A percentile compares a stretch with the other conserved stretches of the same genome.
phyloP scores from a whole-genome alignment of 2,888 invertebrate species.

The Cephus pulcher region DNA sequence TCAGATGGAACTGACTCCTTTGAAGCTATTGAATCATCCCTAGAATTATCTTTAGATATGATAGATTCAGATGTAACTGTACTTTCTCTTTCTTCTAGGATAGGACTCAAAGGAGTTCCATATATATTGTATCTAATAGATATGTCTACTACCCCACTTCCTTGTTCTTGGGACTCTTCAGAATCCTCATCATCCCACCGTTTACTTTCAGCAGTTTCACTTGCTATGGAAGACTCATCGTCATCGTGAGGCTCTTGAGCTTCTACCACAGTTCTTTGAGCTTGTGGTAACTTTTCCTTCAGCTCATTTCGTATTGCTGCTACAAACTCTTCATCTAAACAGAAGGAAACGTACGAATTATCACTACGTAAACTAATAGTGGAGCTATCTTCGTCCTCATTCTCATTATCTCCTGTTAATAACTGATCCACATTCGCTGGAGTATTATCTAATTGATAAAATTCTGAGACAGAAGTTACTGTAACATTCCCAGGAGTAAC shows the following conservation, averaged over 20 bases:
- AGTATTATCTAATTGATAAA: not conserved
- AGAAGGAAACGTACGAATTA: slow-evolving; percentile 71
- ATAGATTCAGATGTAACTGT: slow-evolving; percentile 59
- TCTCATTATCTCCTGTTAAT: slow-evolving; percentile 31
- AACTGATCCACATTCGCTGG: slow-evolving; percentile 10
- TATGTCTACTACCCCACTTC: slow-evolving; percentile 61
- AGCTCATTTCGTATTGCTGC: slow-evolving; percentile 78
- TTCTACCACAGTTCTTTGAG: slow-evolving; percentile 68
- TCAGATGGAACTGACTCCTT: slow-evolving; percentile 55
- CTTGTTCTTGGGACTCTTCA: slow-evolving; percentile 52
- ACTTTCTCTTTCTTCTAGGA: slow-evolving; percentile 71
- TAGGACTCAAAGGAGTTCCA: slow-evolving; percentile 72
- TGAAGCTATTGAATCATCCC: slow-evolving; percentile 56
- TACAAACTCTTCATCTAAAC: slow-evolving; percentile 78
- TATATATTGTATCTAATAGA: slow-evolving; percentile 69
- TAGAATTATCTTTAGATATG: slow-evolving; percentile 61
- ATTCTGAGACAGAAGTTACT: not conserved
- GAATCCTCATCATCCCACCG: slow-evolving; percentile 63
- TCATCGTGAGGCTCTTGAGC: slow-evolving; percentile 53
- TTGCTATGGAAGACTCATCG: slow-evolving; percentile 46
- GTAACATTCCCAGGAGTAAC: not conserved
- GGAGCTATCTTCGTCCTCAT: slow-evolving; percentile 66
- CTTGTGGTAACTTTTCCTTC: slow-evolving; percentile 77
- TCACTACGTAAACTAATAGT: slow-evolving; percentile 68
- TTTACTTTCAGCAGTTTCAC: slow-evolving; percentile 47